These are phyloP conservation scores for Hyles vespertilio DNA, from an alignment of 1,140 invertebrate species.

Conservation along the genomic window DNA sequence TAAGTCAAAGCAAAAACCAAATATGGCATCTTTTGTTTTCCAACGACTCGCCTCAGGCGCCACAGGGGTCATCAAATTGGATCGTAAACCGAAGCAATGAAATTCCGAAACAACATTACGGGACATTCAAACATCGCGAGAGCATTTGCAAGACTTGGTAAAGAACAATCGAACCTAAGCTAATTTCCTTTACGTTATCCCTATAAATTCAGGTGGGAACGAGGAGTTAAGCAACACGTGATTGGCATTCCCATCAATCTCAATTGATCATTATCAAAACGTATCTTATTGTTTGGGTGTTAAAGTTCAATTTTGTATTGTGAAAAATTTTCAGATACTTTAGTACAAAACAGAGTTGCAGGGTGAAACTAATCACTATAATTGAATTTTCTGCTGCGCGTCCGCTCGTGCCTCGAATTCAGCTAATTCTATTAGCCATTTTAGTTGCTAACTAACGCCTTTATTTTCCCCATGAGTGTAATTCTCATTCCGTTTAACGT, in stretches of 20 bases:
- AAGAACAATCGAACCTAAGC: constrained; percentile 4
- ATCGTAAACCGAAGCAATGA: no score
- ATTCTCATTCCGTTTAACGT: constrained; percentile 19
- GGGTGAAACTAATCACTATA: constrained; percentile 48
- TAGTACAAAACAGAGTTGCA: constrained; percentile 32
- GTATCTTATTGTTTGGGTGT: constrained; percentile 3
- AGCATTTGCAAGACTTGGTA: constrained; percentile 6
- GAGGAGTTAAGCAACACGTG: constrained; percentile 37
- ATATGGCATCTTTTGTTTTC: no score
- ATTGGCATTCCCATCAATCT: constrained; percentile 31
- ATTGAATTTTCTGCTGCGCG: constrained; percentile 47
- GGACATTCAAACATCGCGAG: no score
- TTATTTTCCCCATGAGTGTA: constrained; percentile 35
- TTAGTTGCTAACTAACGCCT: constrained; percentile 36
- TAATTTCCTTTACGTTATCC: constrained; percentile 26
- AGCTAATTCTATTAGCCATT: constrained; percentile 42
- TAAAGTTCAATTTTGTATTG: constrained; percentile 23
- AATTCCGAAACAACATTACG: no score
- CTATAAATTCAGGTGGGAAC: constrained; percentile 33
- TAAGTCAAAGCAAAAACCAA: no score
- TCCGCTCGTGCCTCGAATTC: constrained; percentile 42
- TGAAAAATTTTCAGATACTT: constrained; percentile 27
- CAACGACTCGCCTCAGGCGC: no score
- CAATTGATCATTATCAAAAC: background rate
- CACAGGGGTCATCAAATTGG: no score